phyloP scores from a whole-genome alignment of 2,888 invertebrate genomes.

The Drosophila anomelani region DNA sequence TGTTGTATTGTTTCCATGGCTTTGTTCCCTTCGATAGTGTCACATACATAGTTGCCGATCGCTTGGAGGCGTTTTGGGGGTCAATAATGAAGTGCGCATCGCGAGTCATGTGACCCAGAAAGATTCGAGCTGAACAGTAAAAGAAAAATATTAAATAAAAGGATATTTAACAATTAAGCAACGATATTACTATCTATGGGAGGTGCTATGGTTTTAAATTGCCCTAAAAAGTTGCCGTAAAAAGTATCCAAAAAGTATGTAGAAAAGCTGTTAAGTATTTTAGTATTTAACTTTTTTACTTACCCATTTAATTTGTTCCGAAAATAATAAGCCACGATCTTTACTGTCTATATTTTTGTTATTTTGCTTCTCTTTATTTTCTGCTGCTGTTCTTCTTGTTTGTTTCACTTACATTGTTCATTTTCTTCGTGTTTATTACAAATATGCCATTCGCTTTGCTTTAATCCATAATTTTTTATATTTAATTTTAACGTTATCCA shows the following conservation, averaged over 20 bases:
- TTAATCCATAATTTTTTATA: constrained; percentile 40
- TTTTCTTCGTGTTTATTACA: constrained; percentile 63
- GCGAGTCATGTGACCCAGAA: constrained; percentile 13
- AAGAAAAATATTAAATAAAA: neutral
- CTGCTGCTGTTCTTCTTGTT: constrained; percentile 40
- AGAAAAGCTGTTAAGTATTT: too few relatives aligned
- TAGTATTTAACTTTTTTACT: neutral
- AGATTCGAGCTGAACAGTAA: neutral
- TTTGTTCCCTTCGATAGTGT: constrained; percentile 63
- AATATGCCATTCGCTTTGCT: constrained; percentile 52
- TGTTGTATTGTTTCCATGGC: constrained; percentile 53
- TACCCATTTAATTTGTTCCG: neutral
- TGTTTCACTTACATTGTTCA: constrained; percentile 62
- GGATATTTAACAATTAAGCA: neutral
- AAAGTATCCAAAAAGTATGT: too few relatives aligned
- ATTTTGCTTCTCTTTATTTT: constrained; percentile 55
- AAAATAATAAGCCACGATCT: neutral
- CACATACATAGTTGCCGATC: constrained; percentile 54
- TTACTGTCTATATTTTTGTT: constrained; percentile 41
- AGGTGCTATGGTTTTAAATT: too few relatives aligned
- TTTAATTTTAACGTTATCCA: constrained; percentile 45
- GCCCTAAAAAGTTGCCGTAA: too few relatives aligned
- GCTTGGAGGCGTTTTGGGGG: constrained; percentile 54
- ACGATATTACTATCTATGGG: too few relatives aligned
- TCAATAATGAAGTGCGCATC: constrained; percentile 64